Evolutionary conservation across 1,140 invertebrate genomes (phyloP), one percentile per base, ranked within the genome.

Genomic region (Oreohelix idahoensis): DNA sequence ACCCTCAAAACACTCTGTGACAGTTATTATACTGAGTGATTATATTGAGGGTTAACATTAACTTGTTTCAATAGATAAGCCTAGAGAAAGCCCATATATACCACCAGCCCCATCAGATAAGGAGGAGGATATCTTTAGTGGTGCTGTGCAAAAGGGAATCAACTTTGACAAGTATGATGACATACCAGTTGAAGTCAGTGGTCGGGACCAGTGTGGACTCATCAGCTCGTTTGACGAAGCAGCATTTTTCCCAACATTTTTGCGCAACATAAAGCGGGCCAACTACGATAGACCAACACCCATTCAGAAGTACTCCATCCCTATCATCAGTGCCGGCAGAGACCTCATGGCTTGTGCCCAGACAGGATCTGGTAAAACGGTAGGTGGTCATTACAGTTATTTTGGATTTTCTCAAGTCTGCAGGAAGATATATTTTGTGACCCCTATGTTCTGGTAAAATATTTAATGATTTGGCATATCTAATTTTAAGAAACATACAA

Each of bases 301-400:
- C 0, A 96, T 99, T 58, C 98, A 99, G 90, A 98, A 98, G 88
- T 93, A 96, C 85, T 95, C 97, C 0, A 95, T 99, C 71, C 97
- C 98, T 0, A 95, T 96, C 26, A 95, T 99, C 58, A 91, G 95
- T 89, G 92, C 83, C 0, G 95, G 95, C 10, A 92, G 97, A 71
- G 98, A 99, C 93, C 87, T 99, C 15, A 99, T 99, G 97, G 98
- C 95, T 0, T 99, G 98, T 92, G 98, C 98, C 0, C 98, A 99
- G 93, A 99, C 98, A 58, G 98, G 98, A 0, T 98, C 97, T 0
- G 98, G 98, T 51, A 99, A 99, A 94, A 98, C 97, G 23, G 94
- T 95, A 92, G 93, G 92, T 32, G 5, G 29, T 71, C 29, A n/a
- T 71, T 71, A n/a, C 39, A 58, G 26, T 17, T 17, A 49, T 49